Evolutionary conservation across 2,113 vertebrate genomes (phyloP).

Genomic region (Brachyhypopomus occidentalis): DNA sequence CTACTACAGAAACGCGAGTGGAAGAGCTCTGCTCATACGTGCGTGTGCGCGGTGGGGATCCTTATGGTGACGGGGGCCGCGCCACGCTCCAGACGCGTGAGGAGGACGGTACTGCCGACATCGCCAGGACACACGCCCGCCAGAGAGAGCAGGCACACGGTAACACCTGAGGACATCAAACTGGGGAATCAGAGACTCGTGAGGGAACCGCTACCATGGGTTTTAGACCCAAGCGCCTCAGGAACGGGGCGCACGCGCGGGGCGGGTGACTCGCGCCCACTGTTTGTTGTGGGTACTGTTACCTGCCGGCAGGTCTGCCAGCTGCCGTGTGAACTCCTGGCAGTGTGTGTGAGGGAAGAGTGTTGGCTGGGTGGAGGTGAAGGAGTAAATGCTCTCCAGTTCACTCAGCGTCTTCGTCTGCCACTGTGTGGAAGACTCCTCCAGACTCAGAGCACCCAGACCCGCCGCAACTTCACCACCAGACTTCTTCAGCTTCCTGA

Average conservation of each 20-base stretch:
- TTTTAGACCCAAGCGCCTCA: too few species aligned
- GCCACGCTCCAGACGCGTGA: constrained; percentile 81
- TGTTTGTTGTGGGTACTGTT: neutral
- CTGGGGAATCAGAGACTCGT: neutral
- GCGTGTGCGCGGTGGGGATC: constrained; percentile 73
- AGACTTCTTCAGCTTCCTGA: constrained; percentile 81
- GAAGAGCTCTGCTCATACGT: constrained; percentile 68
- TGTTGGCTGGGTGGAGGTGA: constrained; percentile 62
- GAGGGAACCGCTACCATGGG: too few species aligned
- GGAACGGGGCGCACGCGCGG: too few species aligned
- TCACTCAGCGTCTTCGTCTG: constrained; percentile 60
- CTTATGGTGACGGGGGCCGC: constrained; percentile 76
- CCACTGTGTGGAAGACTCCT: constrained; percentile 51
- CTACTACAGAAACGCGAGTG: too few species aligned
- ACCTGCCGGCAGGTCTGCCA: constrained; percentile 81
- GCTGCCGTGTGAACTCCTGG: constrained; percentile 71
- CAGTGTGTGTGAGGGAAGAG: constrained; percentile 66
- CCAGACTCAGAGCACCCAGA: constrained; percentile 74
- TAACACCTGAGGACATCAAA: constrained; percentile 73
- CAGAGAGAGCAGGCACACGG: constrained; percentile 82
- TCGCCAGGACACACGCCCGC: constrained; percentile 70
- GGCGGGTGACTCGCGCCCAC: too few species aligned
- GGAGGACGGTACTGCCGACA: constrained; percentile 74
- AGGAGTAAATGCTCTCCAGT: constrained; percentile 80
- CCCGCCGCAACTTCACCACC: constrained; percentile 67